Evolutionary conservation across 1,140 invertebrate genomes (phyloP).

Genomic region (Pseudomyrmex cubaensis): DNA sequence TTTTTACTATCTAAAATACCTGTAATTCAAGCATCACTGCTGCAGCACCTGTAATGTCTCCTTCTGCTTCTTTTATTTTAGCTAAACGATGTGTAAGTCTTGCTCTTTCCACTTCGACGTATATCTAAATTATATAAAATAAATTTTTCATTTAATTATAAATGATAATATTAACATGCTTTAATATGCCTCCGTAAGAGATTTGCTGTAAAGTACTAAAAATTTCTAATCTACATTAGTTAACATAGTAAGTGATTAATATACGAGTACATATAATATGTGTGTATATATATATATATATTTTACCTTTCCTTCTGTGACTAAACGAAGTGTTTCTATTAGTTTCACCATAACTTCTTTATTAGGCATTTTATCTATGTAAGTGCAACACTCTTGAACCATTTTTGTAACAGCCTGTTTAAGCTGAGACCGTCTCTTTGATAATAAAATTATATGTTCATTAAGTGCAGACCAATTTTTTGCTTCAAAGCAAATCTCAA

Average conservation of each 20-base stretch:
- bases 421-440: slow-evolving; percentile 97
- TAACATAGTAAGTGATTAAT: background rate
- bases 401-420: slow-evolving; percentile 99
- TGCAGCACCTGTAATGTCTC: slow-evolving; percentile 95
- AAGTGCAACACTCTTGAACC: slow-evolving; percentile 98
- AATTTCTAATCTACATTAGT: background rate
- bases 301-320: slow-evolving; percentile 97
- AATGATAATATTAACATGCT: too few relatives aligned
- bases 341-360: slow-evolving; percentile 96
- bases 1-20: slow-evolving; percentile 70
- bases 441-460: slow-evolving; percentile 96
- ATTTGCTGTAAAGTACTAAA: too few relatives aligned
- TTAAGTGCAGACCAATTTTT: slow-evolving; percentile 97
- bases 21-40: slow-evolving; percentile 98
- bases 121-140: slow-evolving; percentile 89
- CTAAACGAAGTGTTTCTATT: slow-evolving; percentile 97
- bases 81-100: slow-evolving; percentile 97
- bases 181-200: too few relatives aligned
- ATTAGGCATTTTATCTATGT: slow-evolving; percentile 96
- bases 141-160: background rate
- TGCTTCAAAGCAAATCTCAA: slow-evolving; percentile 97
- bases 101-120: slow-evolving; percentile 99
- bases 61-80: slow-evolving; percentile 97
- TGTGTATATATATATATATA: slow-evolving; percentile 19
- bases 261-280: background rate